Evolutionary conservation across 2,113 vertebrate species (phyloP).

Genomic region (Bambusicola thoracicus): DNA sequence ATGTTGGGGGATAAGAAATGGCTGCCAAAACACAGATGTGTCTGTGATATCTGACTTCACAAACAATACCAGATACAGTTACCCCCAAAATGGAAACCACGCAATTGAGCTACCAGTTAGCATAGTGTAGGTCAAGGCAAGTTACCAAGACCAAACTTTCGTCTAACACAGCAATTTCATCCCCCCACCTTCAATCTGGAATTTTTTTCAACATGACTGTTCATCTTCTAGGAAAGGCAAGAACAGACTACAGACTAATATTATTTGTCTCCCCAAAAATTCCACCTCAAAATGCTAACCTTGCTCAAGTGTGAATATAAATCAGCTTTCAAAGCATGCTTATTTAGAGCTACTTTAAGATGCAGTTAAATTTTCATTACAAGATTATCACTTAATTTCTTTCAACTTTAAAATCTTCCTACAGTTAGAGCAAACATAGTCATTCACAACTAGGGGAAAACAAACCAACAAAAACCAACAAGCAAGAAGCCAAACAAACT

Average conservation of each 20-base stretch:
- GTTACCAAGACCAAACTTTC: neutral
- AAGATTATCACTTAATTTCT: neutral
- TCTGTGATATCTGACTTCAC: neutral
- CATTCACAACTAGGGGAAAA: neutral
- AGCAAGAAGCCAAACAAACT: no score
- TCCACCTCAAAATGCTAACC: neutral
- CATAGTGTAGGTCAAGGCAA: neutral
- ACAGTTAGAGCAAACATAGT: neutral
- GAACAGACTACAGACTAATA: neutral
- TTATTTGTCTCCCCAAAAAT: neutral
- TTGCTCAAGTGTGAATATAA: neutral
- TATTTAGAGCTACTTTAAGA: neutral
- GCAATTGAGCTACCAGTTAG: neutral
- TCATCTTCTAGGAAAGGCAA: no score
- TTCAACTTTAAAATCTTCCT: neutral
- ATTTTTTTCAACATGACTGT: neutral
- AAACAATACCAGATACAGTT: neutral
- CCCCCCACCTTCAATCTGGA: neutral
- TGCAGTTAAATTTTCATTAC: neutral
- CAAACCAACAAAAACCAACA: neutral
- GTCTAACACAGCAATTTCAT: neutral
- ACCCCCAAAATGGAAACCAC: neutral
- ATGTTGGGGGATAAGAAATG: neutral
- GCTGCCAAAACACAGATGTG: neutral
- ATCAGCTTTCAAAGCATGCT: neutral